Evolutionary conservation across 2,888 invertebrate genomes (phyloP), one percentile per base, ranked within the genome.

Genomic region (Aspidapion aeneum): DNA sequence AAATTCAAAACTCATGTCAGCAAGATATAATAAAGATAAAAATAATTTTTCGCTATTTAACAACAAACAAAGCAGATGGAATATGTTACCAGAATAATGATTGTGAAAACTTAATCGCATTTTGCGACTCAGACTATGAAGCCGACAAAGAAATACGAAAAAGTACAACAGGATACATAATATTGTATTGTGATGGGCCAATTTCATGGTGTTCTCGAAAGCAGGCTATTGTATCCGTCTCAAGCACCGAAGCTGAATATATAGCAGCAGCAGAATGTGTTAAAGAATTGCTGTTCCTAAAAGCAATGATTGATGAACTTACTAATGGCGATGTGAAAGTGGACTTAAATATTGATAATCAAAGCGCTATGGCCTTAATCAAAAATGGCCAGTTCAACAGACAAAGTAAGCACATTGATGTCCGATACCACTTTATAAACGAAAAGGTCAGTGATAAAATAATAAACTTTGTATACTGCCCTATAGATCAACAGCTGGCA

Each of bases 171-270:
- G 56, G 57, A 7, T 65, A 67, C 50, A 51, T 57, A 35, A 51
- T 65, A 48, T 50, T 62, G 17, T 70, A 56, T 58, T 61, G 63
- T 62, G 69, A 66, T 50, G 71, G 71, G 51, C 72, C 73, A n/a
- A 64, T 74, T 1, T 58, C 55, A 7, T 73, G 73, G 72, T 61
- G 64, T 54, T 66, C 69, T 5, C 58, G 69, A 64, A 64, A 66
- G 62, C 74, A 74, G 62, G 58, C 68, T 49, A 66, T 71, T 7
- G 71, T 73, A 2, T 66, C 73, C 1, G 58, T 66, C 3, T 74
- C 70, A 7, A 66, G 66, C 2, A 70, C 72, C 1, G 73, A 73
- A 58, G 70, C 74, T 12, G 73, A 74, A 62, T 71, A 70, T 35
- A 58, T 68, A 21, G 63, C 67, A 35, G 63, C 67, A 21, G 67